These are phyloP conservation scores for Dendrophyllia cribrosa DNA, from an alignment of 64 coral and sea anemone genomes.

Conservation along the genomic window DNA sequence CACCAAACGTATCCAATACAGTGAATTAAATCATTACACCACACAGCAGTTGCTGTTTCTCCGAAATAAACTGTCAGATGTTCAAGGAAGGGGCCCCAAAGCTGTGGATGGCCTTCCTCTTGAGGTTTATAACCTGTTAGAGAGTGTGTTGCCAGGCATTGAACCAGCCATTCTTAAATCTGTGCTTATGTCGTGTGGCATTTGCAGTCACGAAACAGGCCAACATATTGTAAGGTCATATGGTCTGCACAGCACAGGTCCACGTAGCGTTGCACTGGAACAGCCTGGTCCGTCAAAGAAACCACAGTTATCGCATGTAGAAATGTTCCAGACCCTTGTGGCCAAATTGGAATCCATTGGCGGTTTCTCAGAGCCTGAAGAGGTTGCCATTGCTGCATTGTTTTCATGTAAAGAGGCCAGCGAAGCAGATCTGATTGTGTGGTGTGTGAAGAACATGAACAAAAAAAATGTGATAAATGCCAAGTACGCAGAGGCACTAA, in stretches of 20 bases:
- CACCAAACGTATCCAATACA: constrained; percentile 47
- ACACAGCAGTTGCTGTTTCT: constrained; percentile 69
- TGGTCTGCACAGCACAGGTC: background rate
- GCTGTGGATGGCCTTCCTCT: constrained; percentile 22
- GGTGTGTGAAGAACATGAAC: constrained; percentile 44
- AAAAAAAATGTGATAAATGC: constrained; percentile 9
- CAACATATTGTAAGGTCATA: constrained; percentile 1
- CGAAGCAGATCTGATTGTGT: constrained; percentile 54
- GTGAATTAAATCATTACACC: constrained; percentile 77
- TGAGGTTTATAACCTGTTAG: constrained; percentile 77
- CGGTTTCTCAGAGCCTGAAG: background rate
- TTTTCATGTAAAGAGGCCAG: constrained; percentile 40
- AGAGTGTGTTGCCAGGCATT: constrained; percentile 76
- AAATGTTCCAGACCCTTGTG: constrained; percentile 1
- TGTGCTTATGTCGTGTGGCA: constrained; percentile 34
- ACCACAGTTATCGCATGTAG: background rate
- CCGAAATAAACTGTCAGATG: constrained; percentile 47
- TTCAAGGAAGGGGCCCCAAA: constrained; percentile 34
- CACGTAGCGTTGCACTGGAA: background rate
- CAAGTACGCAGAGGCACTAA: constrained; percentile 12
- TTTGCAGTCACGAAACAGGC: background rate
- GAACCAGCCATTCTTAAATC: constrained; percentile 25
- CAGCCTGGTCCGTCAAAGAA: too few relatives aligned
- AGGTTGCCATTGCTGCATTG: constrained; percentile 54
- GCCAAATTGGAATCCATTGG: constrained; percentile 17